These are phyloP conservation scores for Machaerirhynchus nigripectus DNA, from an alignment of 2,113 vertebrate species.

Conservation along the genomic window DNA sequence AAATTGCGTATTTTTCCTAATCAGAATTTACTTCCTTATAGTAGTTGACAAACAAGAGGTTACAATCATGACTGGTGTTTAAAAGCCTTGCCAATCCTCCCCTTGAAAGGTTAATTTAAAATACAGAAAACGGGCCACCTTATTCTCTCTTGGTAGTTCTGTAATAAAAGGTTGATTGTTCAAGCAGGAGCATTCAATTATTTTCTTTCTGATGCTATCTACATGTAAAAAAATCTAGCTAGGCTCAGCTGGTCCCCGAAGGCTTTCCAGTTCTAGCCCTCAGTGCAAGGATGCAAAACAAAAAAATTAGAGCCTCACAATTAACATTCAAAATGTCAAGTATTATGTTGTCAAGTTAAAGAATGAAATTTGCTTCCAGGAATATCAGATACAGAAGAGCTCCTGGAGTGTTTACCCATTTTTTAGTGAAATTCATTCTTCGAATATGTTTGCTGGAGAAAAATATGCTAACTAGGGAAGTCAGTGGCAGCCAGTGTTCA, in stretches of 20 bases:
- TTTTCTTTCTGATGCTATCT: slow-evolving; percentile 68
- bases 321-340: slow-evolving; percentile 7
- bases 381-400: neutral
- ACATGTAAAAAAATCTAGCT: slow-evolving; percentile 35
- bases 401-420: neutral
- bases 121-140: slow-evolving; percentile 37
- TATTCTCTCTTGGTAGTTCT: slow-evolving; percentile 3
- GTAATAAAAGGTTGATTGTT: slow-evolving; percentile 68
- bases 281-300: neutral
- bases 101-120: slow-evolving; percentile 51
- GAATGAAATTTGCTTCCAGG: neutral
- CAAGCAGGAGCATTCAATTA: slow-evolving; percentile 43
- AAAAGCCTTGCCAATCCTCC: neutral
- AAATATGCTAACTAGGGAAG: neutral
- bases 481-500: neutral
- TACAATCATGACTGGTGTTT: neutral
- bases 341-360: neutral
- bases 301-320: neutral
- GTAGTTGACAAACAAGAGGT: neutral
- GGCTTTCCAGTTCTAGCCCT: slow-evolving; percentile 10
- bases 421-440: neutral
- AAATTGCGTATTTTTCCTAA: neutral
- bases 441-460: neutral
- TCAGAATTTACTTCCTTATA: neutral
- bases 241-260: neutral